Evolutionary conservation across 2,113 vertebrate species (phyloP), one percentile per base, ranked within the genome.

Genomic region (Scytalopus superciliaris): DNA sequence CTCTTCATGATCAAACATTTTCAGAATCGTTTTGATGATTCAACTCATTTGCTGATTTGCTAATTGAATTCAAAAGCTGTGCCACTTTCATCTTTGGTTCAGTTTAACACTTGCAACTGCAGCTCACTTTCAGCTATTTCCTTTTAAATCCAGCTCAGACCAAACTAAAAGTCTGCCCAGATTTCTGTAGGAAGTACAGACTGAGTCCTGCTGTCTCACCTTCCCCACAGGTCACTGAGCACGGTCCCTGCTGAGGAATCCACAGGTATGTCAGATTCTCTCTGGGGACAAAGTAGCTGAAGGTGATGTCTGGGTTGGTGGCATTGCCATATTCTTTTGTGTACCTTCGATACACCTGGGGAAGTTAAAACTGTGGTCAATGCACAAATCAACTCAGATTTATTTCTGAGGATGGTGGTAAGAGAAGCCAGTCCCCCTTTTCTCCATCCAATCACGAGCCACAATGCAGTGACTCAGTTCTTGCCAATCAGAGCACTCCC

Each of bases 221-320:
- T 98, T 97, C 96, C 88, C 99, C 99, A 96, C 99, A 99, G 92
- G 98, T 98, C 90, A 98, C 98, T 2, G 99, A 99, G 93, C 99
- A 99, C 0, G 98, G 88, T 6, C 98, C 96, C 14, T 77, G 87
- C 57, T 96, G 66, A 22, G 97, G 79, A 5, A 93, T 45, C 99
- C 99, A 99, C 25, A 8, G 53, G 21, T 98, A 96, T 1, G 72
- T 92, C 50, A 79, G 89, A 60, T 49, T 95, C 49, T 84, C 93
- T 44, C 39, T 95, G 7, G 98, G 98, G 15, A 97, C 81, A 78
- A 99, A 99, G 84, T 98, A 99, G 90, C 97, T 98, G 97, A 98
- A 99, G 86, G 97, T 97, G 91, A 99, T 98, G 90, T 99, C 98
- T 15, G 99, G 99, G 89, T 96, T 98, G 10, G 98, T 98, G 79